Conservation (phyloP, 2,888 invertebrate genomes). For the Leptopilina myrica region DNA sequence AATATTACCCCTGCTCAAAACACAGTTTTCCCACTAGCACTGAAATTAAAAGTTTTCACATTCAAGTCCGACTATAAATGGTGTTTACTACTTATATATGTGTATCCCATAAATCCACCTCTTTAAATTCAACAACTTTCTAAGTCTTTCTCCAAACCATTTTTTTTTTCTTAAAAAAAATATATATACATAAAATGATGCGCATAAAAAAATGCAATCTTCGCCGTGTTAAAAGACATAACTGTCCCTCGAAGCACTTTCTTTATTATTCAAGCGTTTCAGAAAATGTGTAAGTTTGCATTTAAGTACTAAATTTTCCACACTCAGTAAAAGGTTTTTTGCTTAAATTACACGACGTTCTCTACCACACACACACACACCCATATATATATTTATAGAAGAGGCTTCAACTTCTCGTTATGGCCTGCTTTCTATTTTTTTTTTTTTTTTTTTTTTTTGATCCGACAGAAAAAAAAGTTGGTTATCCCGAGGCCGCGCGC, state of each 20-base stretch:
- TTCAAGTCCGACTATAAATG: neutral
- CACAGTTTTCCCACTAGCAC: too few relatives aligned
- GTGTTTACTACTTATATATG: neutral
- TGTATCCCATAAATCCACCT: neutral
- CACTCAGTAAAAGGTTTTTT: slow-evolving; percentile 13
- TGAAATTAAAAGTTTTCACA: neutral
- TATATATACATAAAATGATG: slow-evolving; percentile 2
- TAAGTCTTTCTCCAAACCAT: neutral
- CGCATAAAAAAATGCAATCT: neutral
- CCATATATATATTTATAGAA: neutral
- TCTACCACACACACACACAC: neutral
- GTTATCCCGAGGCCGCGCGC: slow-evolving; percentile 2
- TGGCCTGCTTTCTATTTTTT: neutral
- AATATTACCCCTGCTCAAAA: too few relatives aligned
- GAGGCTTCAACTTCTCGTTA: slow-evolving; percentile 2
- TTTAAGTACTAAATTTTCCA: neutral
- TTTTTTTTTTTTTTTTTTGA: neutral
- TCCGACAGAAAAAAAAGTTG: slow-evolving; percentile 22
- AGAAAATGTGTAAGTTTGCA: neutral
- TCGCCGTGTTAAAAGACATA: neutral
- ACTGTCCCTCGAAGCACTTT: neutral
- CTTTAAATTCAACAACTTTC: neutral
- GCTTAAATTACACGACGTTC: neutral
- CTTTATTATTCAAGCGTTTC: neutral
- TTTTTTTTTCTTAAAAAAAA: too few relatives aligned